A percentile compares a stretch with the other conserved stretches of the same genome.
phyloP scores from a whole-genome alignment of 2,888 invertebrate species.

The Oscheius sp. region DNA sequence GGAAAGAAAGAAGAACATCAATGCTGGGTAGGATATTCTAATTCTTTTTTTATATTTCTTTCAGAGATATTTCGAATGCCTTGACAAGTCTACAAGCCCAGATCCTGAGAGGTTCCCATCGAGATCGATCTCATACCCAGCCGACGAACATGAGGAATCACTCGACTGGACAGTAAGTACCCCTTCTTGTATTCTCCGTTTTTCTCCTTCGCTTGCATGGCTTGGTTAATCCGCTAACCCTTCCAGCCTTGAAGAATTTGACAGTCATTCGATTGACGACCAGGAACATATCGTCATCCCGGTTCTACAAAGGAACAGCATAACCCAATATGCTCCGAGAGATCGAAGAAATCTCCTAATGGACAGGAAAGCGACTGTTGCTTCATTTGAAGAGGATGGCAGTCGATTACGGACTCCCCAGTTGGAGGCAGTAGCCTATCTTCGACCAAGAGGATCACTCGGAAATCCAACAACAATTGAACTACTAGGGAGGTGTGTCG shows the following conservation, averaged over 20 bases:
- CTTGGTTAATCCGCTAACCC: slow-evolving; percentile 6
- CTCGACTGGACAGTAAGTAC: slow-evolving; percentile 20
- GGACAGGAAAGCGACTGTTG: slow-evolving; percentile 16
- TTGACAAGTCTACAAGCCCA: not conserved
- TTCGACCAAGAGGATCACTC: slow-evolving; percentile 25
- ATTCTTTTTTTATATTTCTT: too few species aligned
- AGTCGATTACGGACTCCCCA: slow-evolving; percentile 13
- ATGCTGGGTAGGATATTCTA: slow-evolving; percentile 19
- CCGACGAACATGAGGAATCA: slow-evolving; percentile 16
- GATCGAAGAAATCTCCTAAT: slow-evolving; percentile 26
- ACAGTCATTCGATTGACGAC: not conserved
- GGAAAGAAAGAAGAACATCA: slow-evolving; percentile 27
- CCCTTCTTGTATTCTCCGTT: not conserved
- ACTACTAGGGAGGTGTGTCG: slow-evolving; percentile 32
- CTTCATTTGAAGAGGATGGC: slow-evolving; percentile 33
- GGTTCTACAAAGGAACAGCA: not conserved
- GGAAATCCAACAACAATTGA: slow-evolving; percentile 25
- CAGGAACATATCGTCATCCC: not conserved
- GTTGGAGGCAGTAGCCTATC: not conserved
- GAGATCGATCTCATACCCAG: slow-evolving; percentile 30
- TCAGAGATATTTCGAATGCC: not conserved
- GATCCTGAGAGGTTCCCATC: too few species aligned
- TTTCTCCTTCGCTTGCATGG: not conserved
- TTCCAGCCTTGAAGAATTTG: not conserved
- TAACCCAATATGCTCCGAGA: slow-evolving; percentile 14